Evolutionary conservation across 1,140 invertebrate genomes (phyloP).

Genomic region (Parasteatoda tepidariorum): DNA sequence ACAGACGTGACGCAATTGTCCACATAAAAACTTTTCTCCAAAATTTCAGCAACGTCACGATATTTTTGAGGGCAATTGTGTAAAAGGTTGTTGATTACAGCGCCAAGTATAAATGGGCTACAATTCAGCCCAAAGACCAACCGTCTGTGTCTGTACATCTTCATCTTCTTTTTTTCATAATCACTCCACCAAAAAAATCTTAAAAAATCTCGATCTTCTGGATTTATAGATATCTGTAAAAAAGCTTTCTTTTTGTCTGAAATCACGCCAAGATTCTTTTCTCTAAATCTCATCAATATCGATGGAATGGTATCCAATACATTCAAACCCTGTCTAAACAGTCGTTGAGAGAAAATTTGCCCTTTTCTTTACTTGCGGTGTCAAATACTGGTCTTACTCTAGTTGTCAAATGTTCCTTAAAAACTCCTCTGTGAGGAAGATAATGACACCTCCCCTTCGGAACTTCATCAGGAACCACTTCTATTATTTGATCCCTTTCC

Average conservation of each 20-base stretch:
- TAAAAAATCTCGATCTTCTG: not conserved
- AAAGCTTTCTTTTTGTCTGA: constrained; percentile 6
- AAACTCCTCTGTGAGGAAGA: not conserved
- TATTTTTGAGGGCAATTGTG: not conserved
- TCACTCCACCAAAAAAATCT: not conserved
- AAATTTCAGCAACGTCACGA: not conserved
- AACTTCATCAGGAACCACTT: not conserved
- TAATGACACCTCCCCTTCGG: not conserved
- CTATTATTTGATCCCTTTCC: not conserved
- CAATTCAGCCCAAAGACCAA: not conserved
- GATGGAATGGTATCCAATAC: not conserved
- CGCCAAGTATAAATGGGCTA: no score
- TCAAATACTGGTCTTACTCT: not conserved
- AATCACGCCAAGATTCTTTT: not conserved
- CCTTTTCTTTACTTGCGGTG: constrained; percentile 12
- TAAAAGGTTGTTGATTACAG: no score
- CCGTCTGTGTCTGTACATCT: not conserved
- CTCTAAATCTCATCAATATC: not conserved
- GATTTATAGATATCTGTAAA: not conserved
- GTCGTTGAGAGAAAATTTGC: constrained; percentile 9
- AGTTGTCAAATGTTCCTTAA: not conserved
- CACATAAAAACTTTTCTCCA: not conserved
- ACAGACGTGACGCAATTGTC: not conserved
- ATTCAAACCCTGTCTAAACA: constrained; percentile 7
- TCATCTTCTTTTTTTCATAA: not conserved